Percentiles rank a stretch among this genome's conserved stretches.
Evolutionary conservation across 2,888 invertebrate species (phyloP).

Genomic region (Morpho achilles): DNA sequence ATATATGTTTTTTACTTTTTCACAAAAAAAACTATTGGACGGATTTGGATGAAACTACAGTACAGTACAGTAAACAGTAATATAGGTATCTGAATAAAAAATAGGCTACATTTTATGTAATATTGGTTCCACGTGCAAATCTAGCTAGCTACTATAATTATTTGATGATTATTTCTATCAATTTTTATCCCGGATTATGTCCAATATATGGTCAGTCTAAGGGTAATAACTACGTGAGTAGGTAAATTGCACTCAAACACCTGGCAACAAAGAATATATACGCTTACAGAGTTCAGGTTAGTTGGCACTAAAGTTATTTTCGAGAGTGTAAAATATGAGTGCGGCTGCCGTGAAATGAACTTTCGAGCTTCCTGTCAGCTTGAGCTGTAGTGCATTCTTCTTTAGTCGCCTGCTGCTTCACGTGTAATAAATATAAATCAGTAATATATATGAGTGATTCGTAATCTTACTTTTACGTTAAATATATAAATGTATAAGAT

Average conservation of each 20-base stretch:
- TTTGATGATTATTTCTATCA: not conserved
- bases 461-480: not conserved
- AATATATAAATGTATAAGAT: not conserved
- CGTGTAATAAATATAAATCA: conserved; percentile 16
- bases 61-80: too few relatives aligned
- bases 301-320: conserved; percentile 49
- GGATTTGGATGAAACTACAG: too few relatives aligned
- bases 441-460: conserved; percentile 4
- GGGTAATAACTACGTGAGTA: conserved; percentile 27
- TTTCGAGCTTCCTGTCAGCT: conserved; percentile 49
- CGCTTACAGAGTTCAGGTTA: conserved; percentile 29
- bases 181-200: not conserved
- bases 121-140: too few relatives aligned
- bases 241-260: conserved; percentile 42
- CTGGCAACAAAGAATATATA: conserved; percentile 44
- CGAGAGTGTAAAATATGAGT: conserved; percentile 65
- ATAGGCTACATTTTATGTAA: too few relatives aligned
- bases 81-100: too few relatives aligned
- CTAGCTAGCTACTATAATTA: too few relatives aligned
- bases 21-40: too few relatives aligned
- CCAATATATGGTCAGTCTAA: conserved; percentile 1
- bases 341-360: conserved; percentile 69
- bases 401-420: conserved; percentile 22
- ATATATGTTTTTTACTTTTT: too few relatives aligned
- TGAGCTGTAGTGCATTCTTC: conserved; percentile 45